Evolutionary conservation across 2,888 invertebrate genomes (phyloP), one percentile per base, ranked within the genome.

Genomic region (Temnothorax unifasciatus): DNA sequence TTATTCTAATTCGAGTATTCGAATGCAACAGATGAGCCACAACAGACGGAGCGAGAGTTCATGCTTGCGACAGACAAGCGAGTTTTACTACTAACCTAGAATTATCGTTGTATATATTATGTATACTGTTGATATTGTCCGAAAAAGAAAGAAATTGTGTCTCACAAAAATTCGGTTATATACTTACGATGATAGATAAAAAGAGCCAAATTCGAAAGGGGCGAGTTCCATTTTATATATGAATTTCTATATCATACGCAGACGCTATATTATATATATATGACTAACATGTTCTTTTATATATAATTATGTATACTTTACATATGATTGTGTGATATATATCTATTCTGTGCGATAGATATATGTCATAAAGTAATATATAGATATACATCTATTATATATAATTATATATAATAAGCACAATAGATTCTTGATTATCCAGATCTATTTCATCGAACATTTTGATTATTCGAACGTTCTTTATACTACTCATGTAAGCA

Each of bases 31-130:
- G 6, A 34, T 34, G 34, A 34, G 8, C 77, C 44, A 82, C 84
- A 84, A 18, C 15, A 85, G 84, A 87, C 34, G 74, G 74, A 79
- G 76, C 34, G 76, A 83, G 52, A 25, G 84, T 86, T 75, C 82
- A 85, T 83, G 73, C 21, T 21, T 61, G 38, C n/a, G 8, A 29
- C 34, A 54, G 52, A 54, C 41, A 64, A 64, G 64, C 64, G 41
- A 64, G 85, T 87, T 88, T 90, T 86, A 89, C 63, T 88, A 87
- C 89, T 91, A 91, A 90, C 84, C 82, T 90, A 91, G 89, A 82
- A 89, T 87, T 87, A 88, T 85, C 83, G 87, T 90, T 91, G 91
- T 91, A 90, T 91, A 91, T 90, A 89, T 88, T 91, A 91, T 69
- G 87, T 90, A 91, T 87, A 90, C 90, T 86, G 74, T 87, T 91